Percentiles rank a stretch among this genome's conserved stretches.
These are phyloP conservation scores for Tipula confusa DNA, from an alignment of 2,888 invertebrate genomes.

Conservation along the genomic window DNA sequence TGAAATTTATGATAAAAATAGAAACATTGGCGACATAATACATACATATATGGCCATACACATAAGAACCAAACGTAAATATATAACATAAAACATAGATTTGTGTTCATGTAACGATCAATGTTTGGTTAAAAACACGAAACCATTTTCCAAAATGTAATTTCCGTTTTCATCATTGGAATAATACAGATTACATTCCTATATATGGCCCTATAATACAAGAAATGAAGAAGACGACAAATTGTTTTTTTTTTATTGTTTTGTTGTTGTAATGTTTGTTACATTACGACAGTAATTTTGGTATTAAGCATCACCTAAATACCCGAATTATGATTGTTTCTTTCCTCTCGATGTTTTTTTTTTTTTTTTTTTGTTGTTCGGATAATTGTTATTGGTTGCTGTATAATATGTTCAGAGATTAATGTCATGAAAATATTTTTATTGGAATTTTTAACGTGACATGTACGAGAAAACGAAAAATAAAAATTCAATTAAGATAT, in stretches of 20 bases:
- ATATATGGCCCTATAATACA: too few species aligned
- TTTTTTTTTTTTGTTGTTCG: background rate
- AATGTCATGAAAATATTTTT: background rate
- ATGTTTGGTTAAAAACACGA: slow-evolving; percentile 1
- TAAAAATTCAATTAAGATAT: background rate
- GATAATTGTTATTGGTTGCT: too few species aligned
- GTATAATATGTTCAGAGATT: background rate
- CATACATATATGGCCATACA: background rate
- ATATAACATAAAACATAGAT: slow-evolving; percentile 12
- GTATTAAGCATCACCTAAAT: slow-evolving; percentile 3
- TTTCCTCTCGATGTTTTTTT: background rate
- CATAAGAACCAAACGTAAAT: background rate
- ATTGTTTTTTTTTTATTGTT: background rate
- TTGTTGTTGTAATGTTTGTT: background rate
- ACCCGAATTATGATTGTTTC: slow-evolving; percentile 20
- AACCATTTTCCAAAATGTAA: background rate
- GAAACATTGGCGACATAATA: slow-evolving; percentile 21
- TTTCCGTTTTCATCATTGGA: background rate
- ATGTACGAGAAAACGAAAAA: background rate
- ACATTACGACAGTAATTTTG: background rate
- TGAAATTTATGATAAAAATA: slow-evolving; percentile 20
- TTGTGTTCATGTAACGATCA: slow-evolving; percentile 20
- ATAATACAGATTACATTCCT: background rate
- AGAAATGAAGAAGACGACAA: slow-evolving; percentile 3
- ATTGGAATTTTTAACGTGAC: background rate